Percentiles rank a stretch among this genome's conserved stretches.
phyloP scores from a whole-genome alignment of 1,140 invertebrate genomes.

The Battus philenor region DNA sequence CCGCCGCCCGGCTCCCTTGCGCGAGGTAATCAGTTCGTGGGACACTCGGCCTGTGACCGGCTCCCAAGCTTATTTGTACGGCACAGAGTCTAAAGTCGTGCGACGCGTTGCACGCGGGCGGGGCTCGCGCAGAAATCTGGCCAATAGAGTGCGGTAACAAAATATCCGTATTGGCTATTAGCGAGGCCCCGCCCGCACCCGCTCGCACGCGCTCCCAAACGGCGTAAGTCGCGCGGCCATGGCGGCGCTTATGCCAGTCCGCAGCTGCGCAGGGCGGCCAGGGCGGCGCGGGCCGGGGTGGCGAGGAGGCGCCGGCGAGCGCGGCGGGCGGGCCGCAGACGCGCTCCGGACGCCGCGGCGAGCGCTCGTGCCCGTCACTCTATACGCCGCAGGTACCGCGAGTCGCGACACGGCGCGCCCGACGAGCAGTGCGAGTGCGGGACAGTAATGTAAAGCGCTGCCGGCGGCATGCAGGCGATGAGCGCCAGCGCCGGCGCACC shows the following conservation, averaged over 20 bases:
- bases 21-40: conserved; percentile 73
- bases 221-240: conserved; percentile 24
- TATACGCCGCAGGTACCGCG: conserved; percentile 56
- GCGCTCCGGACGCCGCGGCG: conserved; percentile 54
- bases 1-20: conserved; percentile 55
- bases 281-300: conserved; percentile 19
- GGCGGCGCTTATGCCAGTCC: conserved; percentile 24
- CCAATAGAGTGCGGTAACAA: conserved; percentile 76
- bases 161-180: conserved; percentile 77
- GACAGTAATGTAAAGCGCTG: conserved; percentile 22
- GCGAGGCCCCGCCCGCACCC: conserved; percentile 59
- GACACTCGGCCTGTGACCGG: conserved; percentile 25
- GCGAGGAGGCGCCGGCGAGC: conserved; percentile 26
- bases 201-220: conserved; percentile 21
- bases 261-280: not conserved
- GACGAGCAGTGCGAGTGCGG: not conserved
- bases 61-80: conserved; percentile 24
- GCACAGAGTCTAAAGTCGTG: conserved; percentile 32
- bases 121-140: conserved; percentile 70
- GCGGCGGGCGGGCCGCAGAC: conserved; percentile 35
- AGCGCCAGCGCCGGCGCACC: conserved; percentile 57
- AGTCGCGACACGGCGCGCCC: not conserved
- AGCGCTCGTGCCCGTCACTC: conserved; percentile 46
- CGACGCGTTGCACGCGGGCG: conserved; percentile 42
- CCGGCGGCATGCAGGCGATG: conserved; percentile 59